Evolutionary conservation across 2,113 vertebrate genomes (phyloP), one percentile per base, ranked within the genome.

Genomic region (Sinocyclocheilus anophthalmus): DNA sequence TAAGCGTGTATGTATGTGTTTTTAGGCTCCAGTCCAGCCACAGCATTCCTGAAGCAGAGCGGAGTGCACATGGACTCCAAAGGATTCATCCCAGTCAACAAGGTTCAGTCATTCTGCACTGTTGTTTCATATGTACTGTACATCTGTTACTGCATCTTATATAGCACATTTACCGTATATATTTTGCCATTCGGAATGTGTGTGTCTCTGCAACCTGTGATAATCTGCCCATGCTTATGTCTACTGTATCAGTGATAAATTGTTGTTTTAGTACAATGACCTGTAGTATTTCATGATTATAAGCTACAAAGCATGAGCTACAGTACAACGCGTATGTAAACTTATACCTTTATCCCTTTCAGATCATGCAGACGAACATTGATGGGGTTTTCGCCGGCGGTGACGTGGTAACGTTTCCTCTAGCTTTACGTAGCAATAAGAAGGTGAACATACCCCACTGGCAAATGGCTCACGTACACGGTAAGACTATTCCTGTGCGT

Each of bases 391-490:
- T 97, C 2, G 98, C 98, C 0, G 98, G 97, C 0, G 98, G 98
- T 0, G 98, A 99, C 0, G 95, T 96, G 0, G 96, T 98, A 85
- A 94, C 89, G 0, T 99, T 99, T 91, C 98, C 98, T 0, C 91
- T 99, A 85, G 93, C 94, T 4, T 92, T 96, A 75, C 96, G 98
- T 82, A 96, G 96, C 89, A 98, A 97, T 85, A 98, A 98, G 94
- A 99, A 97, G 92, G 96, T 97, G 91, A 99, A 99, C 48, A 95
- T 99, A 80, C 97, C 98, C 72, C 97, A 99, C 92, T 99, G 98
- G 98, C 98, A 99, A 93, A 99, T 99, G 97, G 98, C 98, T 61
- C 98, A 99, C 14, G 96, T 96, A 69, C 98, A 99, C 2, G 98
- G 98, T 99, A 93, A 78, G 91, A 90, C 37, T 69, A 33, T 69